Base-by-base conservation (phyloP, 2,888 invertebrate genomes). In the Meteorus colon region DNA sequence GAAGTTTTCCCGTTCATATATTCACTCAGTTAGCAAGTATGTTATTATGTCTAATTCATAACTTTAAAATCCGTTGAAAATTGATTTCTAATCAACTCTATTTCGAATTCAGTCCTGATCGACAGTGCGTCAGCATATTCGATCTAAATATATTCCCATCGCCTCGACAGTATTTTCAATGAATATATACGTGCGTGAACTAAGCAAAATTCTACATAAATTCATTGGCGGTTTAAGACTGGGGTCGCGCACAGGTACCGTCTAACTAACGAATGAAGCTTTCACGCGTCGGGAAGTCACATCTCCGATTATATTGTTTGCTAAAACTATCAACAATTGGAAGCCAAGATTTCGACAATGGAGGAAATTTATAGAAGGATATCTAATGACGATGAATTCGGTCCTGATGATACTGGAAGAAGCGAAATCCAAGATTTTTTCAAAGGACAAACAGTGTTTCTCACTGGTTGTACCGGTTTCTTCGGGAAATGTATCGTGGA, bases 381-480 rank as follows among this genome's bases (percentile, higher is more conserved):
- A 77, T 67, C 81, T 1, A 80, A 82, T 69, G 82, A 82, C 24
- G 77, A 76, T 34, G 79, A 79, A 41, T 55, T 68, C 16, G 69
- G 78, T 55, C 66, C 65, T 1, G 67, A 78, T 19, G 55, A 73
- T 27, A 51, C 19, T 6, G 79, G 77, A 51, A 29, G 70, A 0
- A 85, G 85, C 74, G 73, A 82, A 55, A 84, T 86, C 31, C 79
- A 78, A 71, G 59, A 81, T 19, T 84, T 83, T 74, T 87, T 82
- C 41, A 69, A 78, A 0, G 84, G 82, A 2, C 83, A 87, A 78
- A 81, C 82, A 0, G 41, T 87, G n/a, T 78, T 86, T 8, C 37
- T 85, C 8, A 84, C 84, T 5, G 85, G 84, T 4, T 82, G 80
- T 10, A 85, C 85, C 5, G 84, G 83, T 48, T 84, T 82, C 73